These are phyloP conservation scores for Falco biarmicus DNA, from an alignment of 2,797 vertebrate species.

Conservation along the genomic window DNA sequence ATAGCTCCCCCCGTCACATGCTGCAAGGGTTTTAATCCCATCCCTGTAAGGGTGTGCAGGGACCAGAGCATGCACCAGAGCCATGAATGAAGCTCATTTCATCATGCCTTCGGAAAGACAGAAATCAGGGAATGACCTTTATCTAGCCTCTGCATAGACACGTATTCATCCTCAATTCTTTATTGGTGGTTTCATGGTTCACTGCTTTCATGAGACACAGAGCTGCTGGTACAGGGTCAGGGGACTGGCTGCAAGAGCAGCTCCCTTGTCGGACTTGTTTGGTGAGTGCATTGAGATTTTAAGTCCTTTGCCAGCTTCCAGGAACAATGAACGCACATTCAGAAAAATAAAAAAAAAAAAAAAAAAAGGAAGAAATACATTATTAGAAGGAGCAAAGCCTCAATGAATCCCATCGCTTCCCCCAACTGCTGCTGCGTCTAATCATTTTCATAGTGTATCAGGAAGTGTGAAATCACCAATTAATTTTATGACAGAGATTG, in stretches of 20 bases:
- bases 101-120: neutral
- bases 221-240: neutral
- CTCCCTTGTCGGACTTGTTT: neutral
- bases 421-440: constrained; percentile 41
- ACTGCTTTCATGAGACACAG: neutral
- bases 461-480: constrained; percentile 49
- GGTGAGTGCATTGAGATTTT: neutral
- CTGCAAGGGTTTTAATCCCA: neutral
- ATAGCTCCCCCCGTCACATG: neutral
- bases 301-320: neutral
- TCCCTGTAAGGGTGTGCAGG: neutral
- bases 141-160: neutral
- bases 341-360: neutral
- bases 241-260: neutral
- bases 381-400: constrained; percentile 22
- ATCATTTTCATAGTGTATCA: constrained; percentile 57
- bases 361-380: neutral
- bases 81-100: neutral
- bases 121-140: neutral
- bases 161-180: neutral
- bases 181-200: neutral
- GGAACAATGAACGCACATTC: neutral
- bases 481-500: constrained; percentile 57
- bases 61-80: neutral
- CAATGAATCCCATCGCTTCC: neutral